phyloP scores from a whole-genome alignment of 2,113 vertebrate species.

The Hemibagrus wyckioides region DNA sequence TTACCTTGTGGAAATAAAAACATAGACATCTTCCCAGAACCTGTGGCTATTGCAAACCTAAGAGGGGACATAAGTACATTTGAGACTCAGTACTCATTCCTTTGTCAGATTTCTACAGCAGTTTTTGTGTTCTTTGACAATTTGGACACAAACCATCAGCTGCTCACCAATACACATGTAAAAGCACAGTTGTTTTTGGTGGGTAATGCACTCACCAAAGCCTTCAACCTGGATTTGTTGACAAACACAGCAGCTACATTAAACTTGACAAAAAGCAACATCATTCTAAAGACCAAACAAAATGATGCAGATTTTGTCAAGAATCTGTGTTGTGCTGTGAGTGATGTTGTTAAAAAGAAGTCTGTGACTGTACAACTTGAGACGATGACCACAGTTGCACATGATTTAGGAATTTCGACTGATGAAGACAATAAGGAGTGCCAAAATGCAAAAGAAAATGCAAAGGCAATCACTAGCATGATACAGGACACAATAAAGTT shows the following conservation, averaged over 20 bases:
- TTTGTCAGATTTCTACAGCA: slow-evolving; percentile 72
- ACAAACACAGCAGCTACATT: slow-evolving; percentile 38
- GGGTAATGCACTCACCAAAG: slow-evolving; percentile 45
- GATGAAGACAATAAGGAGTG: slow-evolving; percentile 64
- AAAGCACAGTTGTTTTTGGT: slow-evolving; percentile 63
- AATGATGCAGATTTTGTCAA: slow-evolving; percentile 64
- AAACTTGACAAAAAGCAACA: slow-evolving; percentile 46
- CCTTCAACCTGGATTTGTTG: slow-evolving; percentile 1
- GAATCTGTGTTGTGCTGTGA: slow-evolving; percentile 43
- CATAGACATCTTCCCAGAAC: slow-evolving; percentile 65
- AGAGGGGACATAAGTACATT: slow-evolving; percentile 67
- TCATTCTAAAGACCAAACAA: slow-evolving; percentile 54
- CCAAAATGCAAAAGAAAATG: slow-evolving; percentile 57
- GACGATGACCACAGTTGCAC: slow-evolving; percentile 54
- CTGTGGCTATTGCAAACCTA: slow-evolving; percentile 73
- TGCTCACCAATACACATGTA: slow-evolving; percentile 61
- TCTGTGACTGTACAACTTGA: slow-evolving; percentile 41
- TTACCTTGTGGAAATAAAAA: slow-evolving; percentile 69
- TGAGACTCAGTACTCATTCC: slow-evolving; percentile 71
- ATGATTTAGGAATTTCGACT: slow-evolving; percentile 60
- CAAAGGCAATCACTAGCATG: slow-evolving; percentile 51
- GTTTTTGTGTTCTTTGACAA: slow-evolving; percentile 75
- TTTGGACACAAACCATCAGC: slow-evolving; percentile 51
- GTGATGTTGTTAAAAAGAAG: slow-evolving; percentile 23
- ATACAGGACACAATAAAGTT: slow-evolving; percentile 57